These are phyloP conservation scores for Sinohyriopsis cumingii DNA, from an alignment of 2,888 invertebrate genomes.

Conservation along the genomic window DNA sequence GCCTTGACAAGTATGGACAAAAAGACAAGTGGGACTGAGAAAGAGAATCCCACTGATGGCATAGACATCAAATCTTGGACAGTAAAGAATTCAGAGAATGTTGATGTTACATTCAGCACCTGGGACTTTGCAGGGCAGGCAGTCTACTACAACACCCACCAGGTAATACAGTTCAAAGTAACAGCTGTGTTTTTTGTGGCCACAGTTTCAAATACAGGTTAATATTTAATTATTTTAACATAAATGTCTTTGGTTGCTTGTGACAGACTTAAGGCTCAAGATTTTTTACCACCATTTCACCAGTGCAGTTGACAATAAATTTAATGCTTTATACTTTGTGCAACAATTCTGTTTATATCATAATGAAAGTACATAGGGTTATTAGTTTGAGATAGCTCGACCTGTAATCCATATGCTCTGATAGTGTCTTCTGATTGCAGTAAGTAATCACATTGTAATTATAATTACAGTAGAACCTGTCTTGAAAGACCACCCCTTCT, in stretches of 20 bases:
- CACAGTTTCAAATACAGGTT: neutral
- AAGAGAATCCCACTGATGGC: constrained; percentile 65
- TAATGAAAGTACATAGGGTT: too few species aligned
- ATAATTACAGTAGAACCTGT: too few species aligned
- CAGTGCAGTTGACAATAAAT: too few species aligned
- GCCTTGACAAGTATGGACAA: constrained; percentile 64
- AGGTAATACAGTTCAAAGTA: constrained; percentile 40
- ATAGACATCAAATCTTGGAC: constrained; percentile 67
- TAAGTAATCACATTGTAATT: too few species aligned
- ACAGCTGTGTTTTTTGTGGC: neutral
- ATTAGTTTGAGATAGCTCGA: too few species aligned
- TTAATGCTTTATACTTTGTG: too few species aligned
- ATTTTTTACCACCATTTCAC: too few species aligned
- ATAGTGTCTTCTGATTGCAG: too few species aligned
- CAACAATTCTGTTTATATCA: too few species aligned
- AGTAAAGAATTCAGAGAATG: constrained; percentile 41
- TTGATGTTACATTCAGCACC: constrained; percentile 60
- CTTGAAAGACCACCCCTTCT: too few species aligned
- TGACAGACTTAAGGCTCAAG: neutral
- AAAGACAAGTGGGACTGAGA: constrained; percentile 54
- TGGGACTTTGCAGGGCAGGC: constrained; percentile 71
- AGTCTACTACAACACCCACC: constrained; percentile 70
- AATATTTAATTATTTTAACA: neutral
- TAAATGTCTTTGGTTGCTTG: neutral
- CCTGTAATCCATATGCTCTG: too few species aligned